These are phyloP conservation scores for Marcusenius ussheri DNA, from an alignment of 2,113 vertebrate genomes.

Conservation along the genomic window DNA sequence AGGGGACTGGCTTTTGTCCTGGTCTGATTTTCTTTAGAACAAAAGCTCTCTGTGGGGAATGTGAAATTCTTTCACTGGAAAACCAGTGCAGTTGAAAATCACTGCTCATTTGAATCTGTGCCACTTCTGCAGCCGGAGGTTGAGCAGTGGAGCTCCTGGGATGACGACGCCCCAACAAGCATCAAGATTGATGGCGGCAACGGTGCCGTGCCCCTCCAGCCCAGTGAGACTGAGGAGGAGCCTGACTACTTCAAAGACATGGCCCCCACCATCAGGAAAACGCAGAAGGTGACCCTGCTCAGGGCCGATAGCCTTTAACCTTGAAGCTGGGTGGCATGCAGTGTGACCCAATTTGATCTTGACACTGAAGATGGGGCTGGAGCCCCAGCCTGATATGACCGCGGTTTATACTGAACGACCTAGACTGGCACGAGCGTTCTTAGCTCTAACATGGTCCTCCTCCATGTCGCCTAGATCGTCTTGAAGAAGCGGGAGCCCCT, in stretches of 20 bases:
- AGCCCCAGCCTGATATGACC: background rate
- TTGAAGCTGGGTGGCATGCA: background rate
- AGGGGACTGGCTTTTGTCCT: background rate
- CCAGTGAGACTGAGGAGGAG: constrained; percentile 69
- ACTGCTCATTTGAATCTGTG: background rate
- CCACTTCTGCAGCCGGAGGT: constrained; percentile 67
- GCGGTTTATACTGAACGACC: background rate
- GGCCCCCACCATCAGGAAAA: constrained; percentile 95
- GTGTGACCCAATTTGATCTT: background rate
- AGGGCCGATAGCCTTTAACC: background rate
- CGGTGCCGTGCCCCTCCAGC: constrained; percentile 66
- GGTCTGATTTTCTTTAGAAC: background rate
- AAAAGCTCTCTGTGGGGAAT: background rate
- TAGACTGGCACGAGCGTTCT: background rate
- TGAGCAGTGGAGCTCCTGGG: constrained; percentile 98
- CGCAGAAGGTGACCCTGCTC: constrained; percentile 73
- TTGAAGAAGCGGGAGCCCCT: constrained; percentile 91
- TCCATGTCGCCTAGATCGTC: constrained; percentile 71
- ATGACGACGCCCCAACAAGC: constrained; percentile 93
- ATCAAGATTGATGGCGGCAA: constrained; percentile 94
- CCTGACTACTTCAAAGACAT: constrained; percentile 98
- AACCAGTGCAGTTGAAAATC: background rate
- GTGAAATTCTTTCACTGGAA: background rate
- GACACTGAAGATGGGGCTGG: background rate
- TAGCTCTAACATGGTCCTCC: background rate